Base-by-base conservation (phyloP, 2,888 invertebrate genomes). In the Heliconius erato region DNA sequence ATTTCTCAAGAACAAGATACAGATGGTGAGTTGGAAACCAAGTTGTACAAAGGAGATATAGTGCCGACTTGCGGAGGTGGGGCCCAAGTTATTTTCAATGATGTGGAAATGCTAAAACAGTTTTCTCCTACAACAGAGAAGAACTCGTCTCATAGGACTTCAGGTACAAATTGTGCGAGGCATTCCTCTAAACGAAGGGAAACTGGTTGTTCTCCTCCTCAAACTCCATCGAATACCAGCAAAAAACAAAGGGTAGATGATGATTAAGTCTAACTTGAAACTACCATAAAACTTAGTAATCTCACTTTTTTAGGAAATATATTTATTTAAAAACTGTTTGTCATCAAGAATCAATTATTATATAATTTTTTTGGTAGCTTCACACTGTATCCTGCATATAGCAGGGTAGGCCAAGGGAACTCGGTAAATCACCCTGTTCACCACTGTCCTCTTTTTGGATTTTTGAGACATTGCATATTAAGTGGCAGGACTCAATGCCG, bases 31-130 rank as follows among this genome's bases (percentile, higher is more conserved):
- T 94, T 99, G 4, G 99, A 99, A 92, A 99, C 99, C 0, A 98
- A 98, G 88, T 91, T 99, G 26, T 98, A 98, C 91, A 99, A 99
- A 97, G 99, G 98, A 23, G 98, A 99, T 91, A 98, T 99, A 5
- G 97, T 99, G 3, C 99, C 98, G 0, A 99, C 99, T 0, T 97
- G 98, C 82, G 98, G 98, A 2, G 99, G 99, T 0, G 99, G 99
- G 0, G 98, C 99, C 0, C 99, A 99, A 90, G 98, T 99, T 0
- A 97, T 99, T 44, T 99, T 99, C 91, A 98, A 98, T 87, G 99
- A 99, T 92, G 98, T 99, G 1, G 99, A 99, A 92, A 97, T 98
- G 90, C 91, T 99, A 14, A 97, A 97, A 86, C 98, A 99, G 90
- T 97, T 97, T 88, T 98, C 98, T 0, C 98, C 98, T 0, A 97